Evolutionary conservation across 2,797 vertebrate species (phyloP), one percentile per base, ranked within the genome.

Genomic region (Fistularia tabacaria): DNA sequence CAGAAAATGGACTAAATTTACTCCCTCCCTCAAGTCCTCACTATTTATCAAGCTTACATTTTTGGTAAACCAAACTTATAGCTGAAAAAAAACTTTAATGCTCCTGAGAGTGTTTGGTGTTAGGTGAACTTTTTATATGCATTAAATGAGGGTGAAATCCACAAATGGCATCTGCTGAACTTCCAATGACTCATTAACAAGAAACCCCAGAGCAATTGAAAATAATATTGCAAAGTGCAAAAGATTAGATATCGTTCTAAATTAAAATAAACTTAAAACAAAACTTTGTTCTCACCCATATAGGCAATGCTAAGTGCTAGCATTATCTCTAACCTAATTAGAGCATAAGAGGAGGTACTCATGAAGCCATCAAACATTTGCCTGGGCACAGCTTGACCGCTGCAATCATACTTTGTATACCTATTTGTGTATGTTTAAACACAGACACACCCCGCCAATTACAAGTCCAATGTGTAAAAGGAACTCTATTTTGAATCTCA

Each of bases 371-470:
- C 70, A 62, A 54, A 69, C 69, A 79, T 82, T 54, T 76, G 73
- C 49, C 62, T 57, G 45, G 66, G 62, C 54, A 51, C 49, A 68
- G 15, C 25, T 49, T 72, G 82, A 85, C 80, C 79, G 79, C 57
- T 49, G 65, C 65, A 81, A 67, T 82, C 79, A 69, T 50, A n/a
- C 48, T 70, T 12, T 72, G 63, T 75, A 13, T 71, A 62, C 56
- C 36, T 54, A 54, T 3, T 8, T 39, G 62, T 70, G 66, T 62
- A 43, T 49, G 59, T 71, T 68, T 43, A 64, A 76, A 62, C 73
- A 78, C 51, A 37, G 80, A 72, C 84, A 84, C 85, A 64, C 82
- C 81, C 80, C 45, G 47, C 7, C 36, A 37, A 9, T 25, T 49
- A 51, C 38, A 42, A 62, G 59, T 46, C 51, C 38, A 55, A 58